These are phyloP conservation scores for Steinernema feltiae DNA, from an alignment of 1,140 invertebrate species.

Conservation along the genomic window DNA sequence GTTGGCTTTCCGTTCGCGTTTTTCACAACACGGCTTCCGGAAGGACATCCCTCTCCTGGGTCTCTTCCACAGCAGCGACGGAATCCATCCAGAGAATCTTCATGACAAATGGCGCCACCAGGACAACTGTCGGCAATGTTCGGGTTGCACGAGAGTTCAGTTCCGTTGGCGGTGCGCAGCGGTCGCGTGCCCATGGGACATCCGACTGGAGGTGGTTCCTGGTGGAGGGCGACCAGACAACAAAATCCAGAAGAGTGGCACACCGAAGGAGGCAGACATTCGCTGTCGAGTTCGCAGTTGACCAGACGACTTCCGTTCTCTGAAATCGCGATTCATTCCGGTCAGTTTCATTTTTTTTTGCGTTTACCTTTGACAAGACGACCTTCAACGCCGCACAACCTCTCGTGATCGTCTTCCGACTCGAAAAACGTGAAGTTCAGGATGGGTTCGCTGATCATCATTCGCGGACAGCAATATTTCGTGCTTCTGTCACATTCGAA, in stretches of 20 bases:
- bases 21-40: slow-evolving; percentile 33
- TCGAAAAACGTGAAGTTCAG: slow-evolving; percentile 19
- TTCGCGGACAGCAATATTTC: slow-evolving; percentile 5
- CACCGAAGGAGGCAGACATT: slow-evolving; percentile 42
- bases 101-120: slow-evolving; percentile 20
- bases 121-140: slow-evolving; percentile 24
- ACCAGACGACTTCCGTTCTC: slow-evolving; percentile 33
- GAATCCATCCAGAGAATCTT: slow-evolving; percentile 21
- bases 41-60: slow-evolving; percentile 45
- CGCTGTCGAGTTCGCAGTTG: slow-evolving; percentile 23
- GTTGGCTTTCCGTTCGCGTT: slow-evolving; percentile 23
- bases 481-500: slow-evolving; percentile 12
- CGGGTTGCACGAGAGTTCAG: slow-evolving; percentile 38
- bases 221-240: slow-evolving; percentile 38
- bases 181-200: slow-evolving; percentile 43
- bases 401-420: slow-evolving; percentile 28
- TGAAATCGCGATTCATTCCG: slow-evolving; percentile 12
- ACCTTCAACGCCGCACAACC: slow-evolving; percentile 27
- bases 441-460: slow-evolving; percentile 12
- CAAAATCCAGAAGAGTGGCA: slow-evolving; percentile 34
- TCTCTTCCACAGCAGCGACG: slow-evolving; percentile 26
- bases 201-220: slow-evolving; percentile 44
- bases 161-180: slow-evolving; percentile 19
- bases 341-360: background rate
- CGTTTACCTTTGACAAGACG: slow-evolving; percentile 28